phyloP scores from a whole-genome alignment of 2,113 vertebrate genomes.

The Cathartes aura region DNA sequence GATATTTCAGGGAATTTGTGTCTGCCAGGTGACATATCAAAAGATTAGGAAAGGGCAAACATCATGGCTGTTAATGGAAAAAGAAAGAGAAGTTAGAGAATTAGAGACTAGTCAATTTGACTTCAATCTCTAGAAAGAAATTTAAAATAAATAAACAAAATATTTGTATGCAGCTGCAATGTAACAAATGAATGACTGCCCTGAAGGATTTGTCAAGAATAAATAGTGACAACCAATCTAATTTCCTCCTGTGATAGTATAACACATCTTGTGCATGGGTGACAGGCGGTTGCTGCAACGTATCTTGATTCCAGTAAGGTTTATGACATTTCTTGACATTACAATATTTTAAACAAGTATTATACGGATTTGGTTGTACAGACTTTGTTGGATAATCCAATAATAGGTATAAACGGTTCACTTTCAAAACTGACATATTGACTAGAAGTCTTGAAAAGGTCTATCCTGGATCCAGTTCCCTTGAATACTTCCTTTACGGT shows the following conservation, averaged over 20 bases:
- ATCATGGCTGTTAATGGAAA: background rate
- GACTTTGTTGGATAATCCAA: background rate
- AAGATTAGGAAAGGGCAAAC: background rate
- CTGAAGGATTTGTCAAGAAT: background rate
- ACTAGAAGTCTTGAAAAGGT: background rate
- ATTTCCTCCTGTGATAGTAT: background rate
- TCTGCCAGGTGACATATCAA: background rate
- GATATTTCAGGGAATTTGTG: background rate
- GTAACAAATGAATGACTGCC: background rate
- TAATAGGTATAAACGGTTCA: background rate
- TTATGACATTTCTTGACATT: background rate
- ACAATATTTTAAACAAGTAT: background rate
- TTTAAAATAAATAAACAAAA: background rate
- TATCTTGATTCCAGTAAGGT: background rate
- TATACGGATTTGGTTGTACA: background rate
- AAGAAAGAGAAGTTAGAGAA: background rate
- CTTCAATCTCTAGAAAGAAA: background rate
- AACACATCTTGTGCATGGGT: background rate
- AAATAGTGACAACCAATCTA: background rate
- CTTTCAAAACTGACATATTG: background rate
- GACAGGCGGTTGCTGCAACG: background rate
- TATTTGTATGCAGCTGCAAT: background rate
- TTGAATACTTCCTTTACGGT: background rate
- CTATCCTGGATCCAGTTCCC: background rate
- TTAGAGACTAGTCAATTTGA: background rate